Base-by-base conservation (phyloP, 64 coral and sea anemone genomes). In the Montipora cactus region DNA sequence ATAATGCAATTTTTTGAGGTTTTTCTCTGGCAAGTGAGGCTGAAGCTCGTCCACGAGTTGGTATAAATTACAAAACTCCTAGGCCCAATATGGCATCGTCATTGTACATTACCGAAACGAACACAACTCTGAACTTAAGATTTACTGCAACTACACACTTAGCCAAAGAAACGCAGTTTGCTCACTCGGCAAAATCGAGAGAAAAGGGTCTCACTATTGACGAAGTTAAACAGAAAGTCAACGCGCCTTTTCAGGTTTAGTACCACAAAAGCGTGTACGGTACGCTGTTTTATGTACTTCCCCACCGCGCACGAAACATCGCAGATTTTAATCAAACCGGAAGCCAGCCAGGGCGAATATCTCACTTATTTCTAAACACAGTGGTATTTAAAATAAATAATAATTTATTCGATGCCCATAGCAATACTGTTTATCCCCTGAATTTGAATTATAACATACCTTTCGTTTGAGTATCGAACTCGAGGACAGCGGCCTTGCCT, bases 401-500 rank as follows among this genome's bases (percentile, higher is more conserved):
- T 81, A 62, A 57, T 81, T 73, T 19, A 81, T 81, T 73, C 20
- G 2, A 67, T 15, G 80, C 48, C 78, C 57, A 4, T 59, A n/a
- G 48, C 47, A 37, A 21, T 44, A 23, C 66, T 55, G 50, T 81
- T 59, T 53, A 9, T 50, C 67, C 55, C 20, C 66, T 44, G 44
- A 67, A 59, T 22, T 5, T 53, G 50, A 18, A 3, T 70, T 46
- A 68, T 3, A 9, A 85, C 73, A 18, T 46, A 93, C 91, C 91
- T 93, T 93, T 93, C 45, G 81, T 78, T 66, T 93, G 91, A 20
- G 81, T 93, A 59, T 87, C 91, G 47, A 93, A 93, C 82, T 93
- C 91, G n/a, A 93, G 66, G 12, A 78, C 46, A 19, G 91, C 91
- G 16, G 81, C 72, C 73, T 93, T 93, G 8, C 91, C 91, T 64